Percentiles rank a stretch among this genome's conserved stretches.
Conservation (phyloP, 2,113 vertebrate species). For the Grus americana region DNA sequence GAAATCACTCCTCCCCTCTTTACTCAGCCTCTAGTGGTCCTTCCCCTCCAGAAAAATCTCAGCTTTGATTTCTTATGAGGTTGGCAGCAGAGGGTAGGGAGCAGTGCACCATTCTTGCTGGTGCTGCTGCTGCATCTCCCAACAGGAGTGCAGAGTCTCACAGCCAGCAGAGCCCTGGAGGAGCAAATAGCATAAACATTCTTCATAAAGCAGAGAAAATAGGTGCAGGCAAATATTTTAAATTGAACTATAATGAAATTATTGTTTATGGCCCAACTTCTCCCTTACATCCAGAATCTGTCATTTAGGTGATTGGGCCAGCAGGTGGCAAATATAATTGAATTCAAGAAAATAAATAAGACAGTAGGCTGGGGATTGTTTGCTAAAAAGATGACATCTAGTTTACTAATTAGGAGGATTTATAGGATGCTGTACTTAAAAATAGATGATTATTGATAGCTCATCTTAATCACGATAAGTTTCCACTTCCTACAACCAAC, state of each 20-base stretch:
- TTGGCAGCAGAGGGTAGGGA: background rate
- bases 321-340: conserved; percentile 65
- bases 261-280: conserved; percentile 52
- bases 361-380: conserved; percentile 50
- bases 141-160: background rate
- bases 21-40: background rate
- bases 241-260: conserved; percentile 51
- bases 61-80: background rate
- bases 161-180: background rate
- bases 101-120: background rate
- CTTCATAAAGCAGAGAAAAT: conserved; percentile 14
- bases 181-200: background rate
- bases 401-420: conserved; percentile 61
- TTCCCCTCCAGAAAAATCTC: background rate
- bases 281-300: conserved; percentile 59
- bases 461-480: background rate
- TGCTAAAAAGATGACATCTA: conserved; percentile 52
- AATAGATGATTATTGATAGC: conserved; percentile 51
- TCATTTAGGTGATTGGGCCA: conserved; percentile 61
- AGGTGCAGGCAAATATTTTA: conserved; percentile 36
- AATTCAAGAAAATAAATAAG: conserved; percentile 57
- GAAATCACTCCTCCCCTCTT: background rate
- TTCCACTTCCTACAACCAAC: background rate
- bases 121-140: background rate
- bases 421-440: conserved; percentile 51